Percentiles rank a stretch among this genome's conserved stretches.
phyloP scores from a whole-genome alignment of 1,140 invertebrate genomes.

The Cotesia chilonis region DNA sequence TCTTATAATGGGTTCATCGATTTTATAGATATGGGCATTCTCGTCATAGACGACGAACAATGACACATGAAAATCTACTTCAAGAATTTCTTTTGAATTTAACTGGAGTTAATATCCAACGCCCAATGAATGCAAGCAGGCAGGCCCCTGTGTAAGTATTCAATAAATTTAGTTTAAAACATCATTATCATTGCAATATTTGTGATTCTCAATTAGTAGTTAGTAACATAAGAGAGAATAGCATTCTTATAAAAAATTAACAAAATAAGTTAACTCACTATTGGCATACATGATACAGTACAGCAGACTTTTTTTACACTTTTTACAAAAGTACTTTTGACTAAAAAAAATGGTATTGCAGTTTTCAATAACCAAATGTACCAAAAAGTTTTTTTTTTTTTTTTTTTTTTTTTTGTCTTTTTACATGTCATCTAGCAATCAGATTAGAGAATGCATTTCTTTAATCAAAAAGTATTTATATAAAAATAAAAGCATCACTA shows the following conservation, averaged over 20 bases:
- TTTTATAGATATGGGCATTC: constrained; percentile 29
- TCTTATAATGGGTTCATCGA: background rate
- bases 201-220: no score
- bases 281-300: background rate
- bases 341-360: background rate
- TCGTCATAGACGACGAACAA: constrained; percentile 37
- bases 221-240: no score
- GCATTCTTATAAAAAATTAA: background rate
- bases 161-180: constrained; percentile 9
- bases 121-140: constrained; percentile 56
- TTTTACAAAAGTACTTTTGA: background rate
- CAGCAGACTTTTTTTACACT: background rate
- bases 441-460: no score
- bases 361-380: background rate
- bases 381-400: background rate
- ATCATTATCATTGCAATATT: no score
- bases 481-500: no score
- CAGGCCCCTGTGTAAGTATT: constrained; percentile 62
- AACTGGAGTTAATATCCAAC: constrained; percentile 54
- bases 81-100: constrained; percentile 71
- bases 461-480: no score
- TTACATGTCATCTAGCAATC: no score
- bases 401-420: no score
- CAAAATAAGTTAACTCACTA: background rate
- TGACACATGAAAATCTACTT: constrained; percentile 65